These are phyloP conservation scores for Ridgeia piscesae DNA, from an alignment of 1,140 invertebrate genomes.

Conservation along the genomic window DNA sequence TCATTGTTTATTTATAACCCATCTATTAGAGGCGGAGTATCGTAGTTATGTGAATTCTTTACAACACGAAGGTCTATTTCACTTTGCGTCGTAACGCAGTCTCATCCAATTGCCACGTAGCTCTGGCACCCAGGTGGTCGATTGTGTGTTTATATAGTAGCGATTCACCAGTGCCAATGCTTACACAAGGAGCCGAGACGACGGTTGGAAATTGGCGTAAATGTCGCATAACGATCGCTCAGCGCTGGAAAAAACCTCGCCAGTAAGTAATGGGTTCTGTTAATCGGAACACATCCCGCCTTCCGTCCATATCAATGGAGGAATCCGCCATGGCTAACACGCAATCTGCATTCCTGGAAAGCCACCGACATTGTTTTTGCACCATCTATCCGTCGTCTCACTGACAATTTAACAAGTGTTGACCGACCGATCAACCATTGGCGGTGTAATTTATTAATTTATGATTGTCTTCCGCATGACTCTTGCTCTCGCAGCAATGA, in stretches of 20 bases:
- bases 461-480: background rate
- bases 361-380: background rate
- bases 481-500: background rate
- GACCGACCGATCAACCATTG: background rate
- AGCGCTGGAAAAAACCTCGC: background rate
- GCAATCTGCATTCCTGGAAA: background rate
- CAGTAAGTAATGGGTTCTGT: background rate
- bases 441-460: background rate
- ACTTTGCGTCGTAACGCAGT: background rate
- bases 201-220: background rate
- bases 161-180: background rate
- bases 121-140: background rate
- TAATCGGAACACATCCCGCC: background rate
- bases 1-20: too few relatives aligned
- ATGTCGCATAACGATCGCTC: background rate
- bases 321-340: background rate
- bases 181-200: background rate
- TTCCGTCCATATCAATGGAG: background rate
- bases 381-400: background rate
- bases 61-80: background rate
- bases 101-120: background rate
- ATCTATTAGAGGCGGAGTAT: too few relatives aligned
- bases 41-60: too few relatives aligned
- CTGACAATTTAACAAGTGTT: background rate
- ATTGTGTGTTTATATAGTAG: background rate